Conservation (phyloP, 2,888 invertebrate genomes). For the Parelbella ahira region DNA sequence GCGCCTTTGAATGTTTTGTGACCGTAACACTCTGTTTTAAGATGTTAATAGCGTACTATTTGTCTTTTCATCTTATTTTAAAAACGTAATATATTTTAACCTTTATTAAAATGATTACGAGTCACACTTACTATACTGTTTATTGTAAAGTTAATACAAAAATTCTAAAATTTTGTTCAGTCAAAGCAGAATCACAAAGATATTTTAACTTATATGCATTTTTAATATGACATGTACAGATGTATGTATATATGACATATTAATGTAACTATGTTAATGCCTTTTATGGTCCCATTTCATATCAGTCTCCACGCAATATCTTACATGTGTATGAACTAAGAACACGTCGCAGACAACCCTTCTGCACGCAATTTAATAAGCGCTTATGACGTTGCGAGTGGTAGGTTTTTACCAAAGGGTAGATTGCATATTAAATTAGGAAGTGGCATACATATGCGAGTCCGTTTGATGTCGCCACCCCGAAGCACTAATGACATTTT, state of each 20-base stretch:
- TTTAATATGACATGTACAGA: no score
- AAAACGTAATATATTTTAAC: no score
- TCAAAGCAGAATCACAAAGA: no score
- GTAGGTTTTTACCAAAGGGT: slow-evolving; percentile 67
- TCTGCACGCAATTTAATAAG: slow-evolving; percentile 61
- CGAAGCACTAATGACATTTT: slow-evolving; percentile 72
- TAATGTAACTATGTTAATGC: slow-evolving; percentile 6
- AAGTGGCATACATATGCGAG: slow-evolving; percentile 61
- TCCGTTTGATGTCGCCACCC: slow-evolving; percentile 72
- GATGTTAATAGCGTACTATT: no score
- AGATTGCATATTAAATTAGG: slow-evolving; percentile 71
- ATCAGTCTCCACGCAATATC: slow-evolving; percentile 19
- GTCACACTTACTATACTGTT: no score
- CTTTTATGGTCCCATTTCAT: slow-evolving; percentile 2
- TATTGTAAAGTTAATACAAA: no score
- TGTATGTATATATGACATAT: slow-evolving; percentile 7
- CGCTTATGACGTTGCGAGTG: slow-evolving; percentile 51
- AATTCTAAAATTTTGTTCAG: no score
- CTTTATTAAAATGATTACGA: no score
- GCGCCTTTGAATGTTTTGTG: slow-evolving; percentile 21
- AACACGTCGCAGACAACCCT: slow-evolving; percentile 44
- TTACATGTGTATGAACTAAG: slow-evolving; percentile 30
- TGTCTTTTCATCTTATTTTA: no score
- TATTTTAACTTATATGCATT: slow-evolving; percentile 3
- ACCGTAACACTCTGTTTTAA: slow-evolving; percentile 5